Conservation (phyloP, 2,113 vertebrate genomes). For the Crocuta crocuta region DNA sequence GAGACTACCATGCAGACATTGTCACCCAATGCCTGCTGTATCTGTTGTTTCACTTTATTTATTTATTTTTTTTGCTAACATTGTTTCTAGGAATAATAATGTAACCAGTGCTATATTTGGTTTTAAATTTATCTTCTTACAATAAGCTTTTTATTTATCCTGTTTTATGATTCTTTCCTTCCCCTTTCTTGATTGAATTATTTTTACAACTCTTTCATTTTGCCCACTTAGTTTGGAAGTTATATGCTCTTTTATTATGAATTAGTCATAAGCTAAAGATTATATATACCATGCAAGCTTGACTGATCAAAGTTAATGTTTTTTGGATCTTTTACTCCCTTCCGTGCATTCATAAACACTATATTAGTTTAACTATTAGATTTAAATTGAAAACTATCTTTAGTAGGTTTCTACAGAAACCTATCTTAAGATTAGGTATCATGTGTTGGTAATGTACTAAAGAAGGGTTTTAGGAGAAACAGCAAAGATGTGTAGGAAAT, state of each 20-base stretch:
- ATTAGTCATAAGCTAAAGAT: not conserved
- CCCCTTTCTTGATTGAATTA: not conserved
- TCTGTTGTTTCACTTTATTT: not conserved
- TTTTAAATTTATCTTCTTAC: slow-evolving; percentile 30
- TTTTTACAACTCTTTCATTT: not conserved
- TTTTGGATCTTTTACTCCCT: not conserved
- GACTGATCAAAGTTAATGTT: not conserved
- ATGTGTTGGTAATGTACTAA: not conserved
- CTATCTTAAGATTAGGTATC: not conserved
- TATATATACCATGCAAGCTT: not conserved
- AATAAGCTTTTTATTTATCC: not conserved
- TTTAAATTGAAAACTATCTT: not conserved
- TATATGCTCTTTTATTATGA: not conserved
- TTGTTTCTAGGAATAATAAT: not conserved
- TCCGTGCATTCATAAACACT: not conserved
- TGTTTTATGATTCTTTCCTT: not conserved
- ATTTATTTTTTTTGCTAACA: not conserved
- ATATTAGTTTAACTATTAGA: not conserved
- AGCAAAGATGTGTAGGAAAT: not conserved
- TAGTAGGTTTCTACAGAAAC: not conserved
- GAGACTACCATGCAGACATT: not conserved
- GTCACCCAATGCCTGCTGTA: not conserved
- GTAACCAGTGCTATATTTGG: not conserved
- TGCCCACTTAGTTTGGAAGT: not conserved
- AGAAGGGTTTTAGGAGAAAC: not conserved